Conservation (phyloP, 2,113 vertebrate species). For the Empidonax alnorum region DNA sequence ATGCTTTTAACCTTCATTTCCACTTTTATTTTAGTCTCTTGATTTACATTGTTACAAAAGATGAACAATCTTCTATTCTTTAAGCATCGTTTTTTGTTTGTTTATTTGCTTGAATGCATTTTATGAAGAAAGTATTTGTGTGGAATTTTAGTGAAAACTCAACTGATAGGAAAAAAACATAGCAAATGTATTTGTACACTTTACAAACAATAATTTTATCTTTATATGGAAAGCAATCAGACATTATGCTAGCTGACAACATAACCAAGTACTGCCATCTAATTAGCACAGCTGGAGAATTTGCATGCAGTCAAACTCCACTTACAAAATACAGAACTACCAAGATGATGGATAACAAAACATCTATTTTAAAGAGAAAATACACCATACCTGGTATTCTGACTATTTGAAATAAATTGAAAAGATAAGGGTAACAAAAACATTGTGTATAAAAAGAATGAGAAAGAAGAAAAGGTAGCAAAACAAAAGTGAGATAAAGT, state of each 20-base stretch:
- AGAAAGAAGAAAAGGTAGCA: neutral
- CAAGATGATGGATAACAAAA: neutral
- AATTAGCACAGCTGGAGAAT: conserved; percentile 42
- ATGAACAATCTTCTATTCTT: neutral
- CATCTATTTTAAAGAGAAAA: neutral
- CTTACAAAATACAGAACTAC: neutral
- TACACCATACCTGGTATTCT: neutral
- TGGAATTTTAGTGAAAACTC: neutral
- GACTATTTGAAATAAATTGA: neutral
- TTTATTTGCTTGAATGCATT: neutral
- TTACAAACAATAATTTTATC: neutral
- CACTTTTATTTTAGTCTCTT: neutral
- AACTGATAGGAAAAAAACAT: neutral
- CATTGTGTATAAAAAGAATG: neutral
- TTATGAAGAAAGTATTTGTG: neutral
- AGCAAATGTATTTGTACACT: neutral
- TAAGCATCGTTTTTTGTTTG: neutral
- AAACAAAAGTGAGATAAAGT: neutral
- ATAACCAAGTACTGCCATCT: neutral
- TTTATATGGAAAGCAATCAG: neutral
- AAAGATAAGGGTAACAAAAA: neutral
- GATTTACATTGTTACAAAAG: neutral
- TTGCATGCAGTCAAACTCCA: neutral
- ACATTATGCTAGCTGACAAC: neutral
- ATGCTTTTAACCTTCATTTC: neutral